Conservation (phyloP, 2,113 vertebrate genomes). For the Progne subis region DNA sequence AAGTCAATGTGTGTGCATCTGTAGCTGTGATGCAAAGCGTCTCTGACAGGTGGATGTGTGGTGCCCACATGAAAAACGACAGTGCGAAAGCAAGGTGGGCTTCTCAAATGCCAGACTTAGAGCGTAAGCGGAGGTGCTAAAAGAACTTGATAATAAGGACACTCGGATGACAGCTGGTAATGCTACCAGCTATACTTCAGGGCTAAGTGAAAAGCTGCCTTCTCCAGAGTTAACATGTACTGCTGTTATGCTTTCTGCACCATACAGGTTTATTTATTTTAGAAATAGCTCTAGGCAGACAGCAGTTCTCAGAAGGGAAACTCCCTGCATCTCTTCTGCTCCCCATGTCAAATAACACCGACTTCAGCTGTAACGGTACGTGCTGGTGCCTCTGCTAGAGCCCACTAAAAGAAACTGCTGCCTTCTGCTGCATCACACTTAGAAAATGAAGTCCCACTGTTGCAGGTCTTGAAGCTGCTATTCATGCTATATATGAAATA, state of each 20-base stretch:
- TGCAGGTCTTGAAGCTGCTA: background rate
- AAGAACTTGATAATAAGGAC: slow-evolving; percentile 45
- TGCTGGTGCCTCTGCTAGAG: background rate
- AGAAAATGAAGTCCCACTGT: background rate
- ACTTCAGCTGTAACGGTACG: background rate
- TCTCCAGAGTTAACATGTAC: background rate
- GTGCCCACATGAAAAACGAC: background rate
- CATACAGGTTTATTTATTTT: slow-evolving; percentile 5
- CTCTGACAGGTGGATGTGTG: slow-evolving; percentile 16
- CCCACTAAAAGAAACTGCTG: background rate
- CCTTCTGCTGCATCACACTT: background rate
- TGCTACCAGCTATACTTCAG: background rate
- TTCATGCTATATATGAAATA: background rate
- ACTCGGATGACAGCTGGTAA: slow-evolving; percentile 47
- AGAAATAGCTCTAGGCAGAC: background rate
- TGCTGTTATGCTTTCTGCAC: background rate
- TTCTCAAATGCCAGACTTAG: slow-evolving; percentile 22
- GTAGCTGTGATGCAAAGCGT: background rate
- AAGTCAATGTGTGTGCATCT: background rate
- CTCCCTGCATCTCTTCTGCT: background rate
- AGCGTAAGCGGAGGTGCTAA: background rate
- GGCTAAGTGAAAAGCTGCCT: slow-evolving; percentile 13
- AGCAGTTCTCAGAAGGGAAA: background rate
- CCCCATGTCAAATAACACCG: background rate
- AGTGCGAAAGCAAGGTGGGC: slow-evolving; percentile 5